Percentiles rank a stretch among this genome's conserved stretches.
Evolutionary conservation across 2,888 invertebrate genomes (phyloP).

Genomic region (Perdita meconis): DNA sequence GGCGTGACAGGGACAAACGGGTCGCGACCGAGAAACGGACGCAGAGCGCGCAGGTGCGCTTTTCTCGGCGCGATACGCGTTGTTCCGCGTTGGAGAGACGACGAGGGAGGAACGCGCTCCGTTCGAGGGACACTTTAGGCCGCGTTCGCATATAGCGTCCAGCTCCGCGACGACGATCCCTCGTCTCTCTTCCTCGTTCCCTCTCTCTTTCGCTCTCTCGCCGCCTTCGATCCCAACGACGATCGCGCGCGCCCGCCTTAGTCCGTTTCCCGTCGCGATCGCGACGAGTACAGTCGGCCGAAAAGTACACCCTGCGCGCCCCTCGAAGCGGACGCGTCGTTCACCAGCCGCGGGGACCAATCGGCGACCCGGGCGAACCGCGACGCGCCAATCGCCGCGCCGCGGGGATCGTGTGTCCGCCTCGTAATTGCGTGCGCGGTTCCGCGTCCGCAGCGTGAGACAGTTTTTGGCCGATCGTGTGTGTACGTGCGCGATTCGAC

Average conservation of each 20-base stretch:
- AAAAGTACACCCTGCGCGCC: no score
- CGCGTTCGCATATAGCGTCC: constrained; percentile 54
- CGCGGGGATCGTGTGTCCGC: no score
- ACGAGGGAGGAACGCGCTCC: constrained; percentile 4
- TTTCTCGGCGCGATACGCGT: constrained; percentile 53
- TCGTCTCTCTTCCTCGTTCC: background rate
- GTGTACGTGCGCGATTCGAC: constrained; percentile 7
- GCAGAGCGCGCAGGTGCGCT: constrained; percentile 68
- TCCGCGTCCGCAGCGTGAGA: background rate
- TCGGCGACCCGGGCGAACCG: no score
- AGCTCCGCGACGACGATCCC: background rate
- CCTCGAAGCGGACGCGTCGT: no score
- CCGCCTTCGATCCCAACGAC: background rate
- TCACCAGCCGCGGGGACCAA: no score
- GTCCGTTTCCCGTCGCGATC: constrained; percentile 16
- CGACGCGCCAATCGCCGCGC: no score
- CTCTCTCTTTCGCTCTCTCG: constrained; percentile 4
- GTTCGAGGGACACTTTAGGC: constrained; percentile 43
- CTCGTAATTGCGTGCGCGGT: no score
- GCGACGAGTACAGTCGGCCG: no score
- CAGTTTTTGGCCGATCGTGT: no score
- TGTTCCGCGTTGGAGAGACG: constrained; percentile 25
- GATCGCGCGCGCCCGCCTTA: constrained; percentile 18
- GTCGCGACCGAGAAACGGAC: constrained; percentile 71
- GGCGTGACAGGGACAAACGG: constrained; percentile 62